Conservation (phyloP, 2,888 invertebrate genomes). For the Malachius bipustulatus region DNA sequence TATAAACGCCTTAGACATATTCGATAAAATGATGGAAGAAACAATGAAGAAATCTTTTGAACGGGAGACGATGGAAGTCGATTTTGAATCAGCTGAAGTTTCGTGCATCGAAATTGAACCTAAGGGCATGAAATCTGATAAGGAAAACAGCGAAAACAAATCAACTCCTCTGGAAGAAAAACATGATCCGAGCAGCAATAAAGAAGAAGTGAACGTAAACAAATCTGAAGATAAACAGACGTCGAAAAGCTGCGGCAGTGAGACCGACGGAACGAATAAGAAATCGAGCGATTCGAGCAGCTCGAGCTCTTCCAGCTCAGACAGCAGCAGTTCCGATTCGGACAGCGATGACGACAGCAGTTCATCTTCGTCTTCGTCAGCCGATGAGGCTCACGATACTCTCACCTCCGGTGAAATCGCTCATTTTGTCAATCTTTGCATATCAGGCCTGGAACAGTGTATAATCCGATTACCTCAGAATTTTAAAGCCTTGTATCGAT, state of each 20-base stretch:
- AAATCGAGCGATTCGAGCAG: slow-evolving; percentile 37
- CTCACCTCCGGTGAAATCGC: slow-evolving; percentile 30
- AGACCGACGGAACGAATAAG: slow-evolving; percentile 13
- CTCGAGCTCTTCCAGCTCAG: slow-evolving; percentile 40
- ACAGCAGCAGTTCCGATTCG: slow-evolving; percentile 37
- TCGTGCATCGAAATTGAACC: slow-evolving; percentile 26
- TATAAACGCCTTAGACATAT: slow-evolving; percentile 34
- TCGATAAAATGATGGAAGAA: slow-evolving; percentile 40
- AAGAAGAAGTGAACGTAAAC: not conserved
- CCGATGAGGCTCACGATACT: slow-evolving; percentile 26
- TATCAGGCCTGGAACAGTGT: slow-evolving; percentile 70
- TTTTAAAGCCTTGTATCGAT: slow-evolving; percentile 82
- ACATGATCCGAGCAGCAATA: too few relatives aligned
- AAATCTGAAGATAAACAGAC: not conserved
- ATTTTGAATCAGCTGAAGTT: not conserved
- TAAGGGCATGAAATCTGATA: slow-evolving; percentile 22
- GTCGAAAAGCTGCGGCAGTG: too few relatives aligned
- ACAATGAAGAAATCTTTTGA: slow-evolving; percentile 33
- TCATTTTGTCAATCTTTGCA: slow-evolving; percentile 30
- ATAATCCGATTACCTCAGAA: slow-evolving; percentile 78
- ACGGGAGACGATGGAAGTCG: not conserved
- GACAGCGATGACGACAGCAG: slow-evolving; percentile 44
- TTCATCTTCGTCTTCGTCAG: slow-evolving; percentile 31
- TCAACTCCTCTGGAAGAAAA: slow-evolving; percentile 13
- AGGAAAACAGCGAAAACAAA: slow-evolving; percentile 22